These are phyloP conservation scores for Rhagoletis zephyria DNA, from an alignment of 1,140 invertebrate species.

Conservation along the genomic window DNA sequence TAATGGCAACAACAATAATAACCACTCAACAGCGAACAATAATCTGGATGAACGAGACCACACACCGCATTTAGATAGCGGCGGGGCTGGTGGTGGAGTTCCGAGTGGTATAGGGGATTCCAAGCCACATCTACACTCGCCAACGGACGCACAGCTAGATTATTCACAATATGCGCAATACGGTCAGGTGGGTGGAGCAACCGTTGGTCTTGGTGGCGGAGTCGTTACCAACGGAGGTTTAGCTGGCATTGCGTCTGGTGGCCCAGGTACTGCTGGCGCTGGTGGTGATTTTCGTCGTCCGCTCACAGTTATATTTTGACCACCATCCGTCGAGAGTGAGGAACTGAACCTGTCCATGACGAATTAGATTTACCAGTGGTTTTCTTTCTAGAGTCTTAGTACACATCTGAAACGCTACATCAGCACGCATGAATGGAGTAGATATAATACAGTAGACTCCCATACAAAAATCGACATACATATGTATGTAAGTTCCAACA, in stretches of 20 bases:
- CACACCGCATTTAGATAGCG: constrained; percentile 69
- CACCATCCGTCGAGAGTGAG: constrained; percentile 74
- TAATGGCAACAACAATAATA: constrained; percentile 47
- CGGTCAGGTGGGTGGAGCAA: constrained; percentile 69
- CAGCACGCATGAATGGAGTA: background rate
- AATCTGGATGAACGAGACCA: constrained; percentile 69
- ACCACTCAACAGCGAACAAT: constrained; percentile 64
- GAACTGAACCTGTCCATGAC: constrained; percentile 71
- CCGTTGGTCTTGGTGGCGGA: constrained; percentile 57
- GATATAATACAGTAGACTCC: background rate
- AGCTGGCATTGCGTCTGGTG: constrained; percentile 59
- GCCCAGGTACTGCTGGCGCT: constrained; percentile 65
- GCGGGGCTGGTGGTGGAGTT: constrained; percentile 55
- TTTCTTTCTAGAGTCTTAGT: background rate
- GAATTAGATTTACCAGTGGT: constrained; percentile 64
- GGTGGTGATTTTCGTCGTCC: constrained; percentile 84
- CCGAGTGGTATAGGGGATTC: constrained; percentile 64
- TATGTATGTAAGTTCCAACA: background rate
- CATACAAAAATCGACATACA: background rate
- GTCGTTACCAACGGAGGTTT: constrained; percentile 72
- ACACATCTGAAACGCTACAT: background rate
- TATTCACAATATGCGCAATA: constrained; percentile 73
- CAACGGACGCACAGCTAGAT: constrained; percentile 68
- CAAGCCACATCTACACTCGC: constrained; percentile 69
- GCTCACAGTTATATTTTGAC: constrained; percentile 90